A percentile compares a stretch with the other conserved stretches of the same genome.
Evolutionary conservation across 2,113 vertebrate genomes (phyloP).

Genomic region (Rynchops niger): DNA sequence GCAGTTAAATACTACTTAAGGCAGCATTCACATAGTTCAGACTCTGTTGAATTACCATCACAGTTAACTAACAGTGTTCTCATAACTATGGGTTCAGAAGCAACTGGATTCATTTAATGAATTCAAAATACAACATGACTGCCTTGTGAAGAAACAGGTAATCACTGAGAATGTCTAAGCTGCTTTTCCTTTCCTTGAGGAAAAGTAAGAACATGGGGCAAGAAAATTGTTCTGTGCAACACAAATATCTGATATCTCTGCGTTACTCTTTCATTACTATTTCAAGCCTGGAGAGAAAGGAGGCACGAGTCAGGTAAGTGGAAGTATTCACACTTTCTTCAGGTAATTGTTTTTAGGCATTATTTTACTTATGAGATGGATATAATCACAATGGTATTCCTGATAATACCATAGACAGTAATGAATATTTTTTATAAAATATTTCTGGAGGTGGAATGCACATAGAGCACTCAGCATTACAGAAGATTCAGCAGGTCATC

Average conservation of each 20-base stretch:
- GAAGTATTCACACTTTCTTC: background rate
- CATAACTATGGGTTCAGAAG: background rate
- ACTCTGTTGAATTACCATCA: background rate
- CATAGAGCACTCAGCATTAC: background rate
- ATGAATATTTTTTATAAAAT: background rate
- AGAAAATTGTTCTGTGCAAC: rapidly evolving
- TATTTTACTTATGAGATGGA: background rate
- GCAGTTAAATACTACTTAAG: background rate
- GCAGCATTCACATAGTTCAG: background rate
- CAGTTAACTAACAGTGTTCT: background rate
- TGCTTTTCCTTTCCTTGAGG: background rate
- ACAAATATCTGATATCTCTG: background rate
- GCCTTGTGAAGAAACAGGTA: background rate
- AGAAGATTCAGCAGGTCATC: background rate
- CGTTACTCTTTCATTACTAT: background rate
- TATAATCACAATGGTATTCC: background rate
- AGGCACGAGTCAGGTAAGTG: background rate
- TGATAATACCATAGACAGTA: background rate
- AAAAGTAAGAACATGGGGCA: background rate
- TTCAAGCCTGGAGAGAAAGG: background rate
- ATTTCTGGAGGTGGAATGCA: background rate
- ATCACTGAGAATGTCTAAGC: background rate
- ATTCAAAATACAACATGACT: background rate
- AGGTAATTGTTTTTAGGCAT: background rate
- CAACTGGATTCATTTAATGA: background rate